Evolutionary conservation across 2,888 invertebrate genomes (phyloP).

Genomic region (Pseudococcus longispinus): DNA sequence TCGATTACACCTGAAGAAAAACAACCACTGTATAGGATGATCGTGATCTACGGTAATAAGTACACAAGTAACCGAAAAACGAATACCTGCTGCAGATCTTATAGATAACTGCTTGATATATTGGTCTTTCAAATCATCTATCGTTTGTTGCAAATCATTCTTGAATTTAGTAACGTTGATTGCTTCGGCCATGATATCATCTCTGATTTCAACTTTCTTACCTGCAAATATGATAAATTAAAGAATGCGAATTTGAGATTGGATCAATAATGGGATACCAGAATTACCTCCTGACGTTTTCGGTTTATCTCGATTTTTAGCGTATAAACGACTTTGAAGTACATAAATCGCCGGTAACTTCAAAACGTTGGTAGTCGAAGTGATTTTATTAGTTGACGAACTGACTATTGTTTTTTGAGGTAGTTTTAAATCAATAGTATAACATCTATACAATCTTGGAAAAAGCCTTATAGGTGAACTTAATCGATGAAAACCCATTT

Average conservation of each 20-base stretch:
- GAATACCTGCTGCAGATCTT: slow-evolving; percentile 74
- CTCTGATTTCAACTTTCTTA: slow-evolving; percentile 73
- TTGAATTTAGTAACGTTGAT: slow-evolving; percentile 75
- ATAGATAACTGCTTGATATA: slow-evolving; percentile 81
- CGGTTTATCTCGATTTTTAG: slow-evolving; percentile 13
- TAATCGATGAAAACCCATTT: neutral
- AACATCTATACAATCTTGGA: neutral
- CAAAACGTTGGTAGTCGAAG: neutral
- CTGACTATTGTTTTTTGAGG: neutral
- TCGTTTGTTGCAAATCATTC: slow-evolving; percentile 70
- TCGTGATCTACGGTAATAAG: neutral
- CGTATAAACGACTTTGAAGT: neutral
- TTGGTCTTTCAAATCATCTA: slow-evolving; percentile 79
- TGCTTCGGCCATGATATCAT: slow-evolving; percentile 74
- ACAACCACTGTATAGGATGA: neutral
- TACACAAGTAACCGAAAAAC: neutral
- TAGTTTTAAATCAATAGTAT: neutral
- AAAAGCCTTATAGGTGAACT: neutral
- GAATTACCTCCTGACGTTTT: neutral
- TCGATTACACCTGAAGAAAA: slow-evolving; percentile 76
- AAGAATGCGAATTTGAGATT: neutral
- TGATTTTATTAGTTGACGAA: neutral
- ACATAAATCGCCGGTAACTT: neutral
- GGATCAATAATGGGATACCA: neutral
- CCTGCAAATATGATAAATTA: slow-evolving; percentile 50